Conservation (phyloP, 1,140 invertebrate genomes). For the Zaprionus africanus region DNA sequence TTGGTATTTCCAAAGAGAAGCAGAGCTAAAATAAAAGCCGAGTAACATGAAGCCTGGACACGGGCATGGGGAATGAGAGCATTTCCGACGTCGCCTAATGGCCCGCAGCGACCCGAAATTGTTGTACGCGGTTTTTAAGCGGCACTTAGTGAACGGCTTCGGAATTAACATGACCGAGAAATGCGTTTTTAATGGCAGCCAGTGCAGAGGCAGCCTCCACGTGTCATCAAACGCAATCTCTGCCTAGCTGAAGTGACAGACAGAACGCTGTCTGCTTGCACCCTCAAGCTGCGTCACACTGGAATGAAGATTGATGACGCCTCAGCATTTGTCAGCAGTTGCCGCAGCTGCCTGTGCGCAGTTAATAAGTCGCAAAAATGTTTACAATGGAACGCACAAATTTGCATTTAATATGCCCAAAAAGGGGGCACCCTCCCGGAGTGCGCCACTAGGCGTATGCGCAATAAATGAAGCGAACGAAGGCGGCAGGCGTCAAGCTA, state of each 20-base stretch:
- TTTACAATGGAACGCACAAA: slow-evolving; percentile 52
- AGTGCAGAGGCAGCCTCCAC: slow-evolving; percentile 14
- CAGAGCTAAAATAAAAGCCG: slow-evolving; percentile 52
- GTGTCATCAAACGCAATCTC: slow-evolving; percentile 29
- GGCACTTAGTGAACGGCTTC: slow-evolving; percentile 50
- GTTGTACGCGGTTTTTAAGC: slow-evolving; percentile 49
- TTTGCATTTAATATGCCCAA: slow-evolving; percentile 73
- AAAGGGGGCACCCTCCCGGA: slow-evolving; percentile 4
- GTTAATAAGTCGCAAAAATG: slow-evolving; percentile 74
- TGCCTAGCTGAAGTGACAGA: slow-evolving; percentile 49
- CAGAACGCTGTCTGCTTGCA: slow-evolving; percentile 36
- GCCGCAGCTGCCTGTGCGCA: slow-evolving; percentile 25
- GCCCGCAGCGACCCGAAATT: slow-evolving; percentile 35
- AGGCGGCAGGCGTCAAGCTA: slow-evolving; percentile 19
- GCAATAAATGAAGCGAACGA: slow-evolving; percentile 39
- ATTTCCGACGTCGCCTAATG: slow-evolving; percentile 38
- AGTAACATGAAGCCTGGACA: slow-evolving; percentile 65
- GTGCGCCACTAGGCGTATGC: slow-evolving; percentile 35
- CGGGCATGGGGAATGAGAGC: slow-evolving; percentile 24
- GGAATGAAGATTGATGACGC: slow-evolving; percentile 75
- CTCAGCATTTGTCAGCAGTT: slow-evolving; percentile 60
- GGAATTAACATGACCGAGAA: slow-evolving; percentile 60
- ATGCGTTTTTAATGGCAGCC: slow-evolving; percentile 74
- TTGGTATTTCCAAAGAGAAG: slow-evolving; percentile 65
- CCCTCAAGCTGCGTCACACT: slow-evolving; percentile 43